Evolutionary conservation across 1,140 invertebrate species (phyloP).

Genomic region (Drosophila sturtevanti): DNA sequence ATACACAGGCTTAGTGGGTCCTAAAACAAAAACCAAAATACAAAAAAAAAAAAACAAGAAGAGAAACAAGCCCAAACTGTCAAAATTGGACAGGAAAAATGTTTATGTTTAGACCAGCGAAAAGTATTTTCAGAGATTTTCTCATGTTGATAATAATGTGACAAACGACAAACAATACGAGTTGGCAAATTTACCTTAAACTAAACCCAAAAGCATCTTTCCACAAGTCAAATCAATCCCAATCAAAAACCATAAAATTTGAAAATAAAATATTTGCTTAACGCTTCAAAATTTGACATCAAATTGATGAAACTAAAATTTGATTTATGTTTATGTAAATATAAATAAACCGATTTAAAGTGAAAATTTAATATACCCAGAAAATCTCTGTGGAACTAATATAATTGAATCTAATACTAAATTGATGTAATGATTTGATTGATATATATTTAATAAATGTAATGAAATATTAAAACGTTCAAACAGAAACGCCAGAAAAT

Average conservation of each 20-base stretch:
- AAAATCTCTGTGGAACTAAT: neutral
- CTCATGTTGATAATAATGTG: conserved; percentile 36
- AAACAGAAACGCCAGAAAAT: too few species aligned
- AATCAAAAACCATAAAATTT: neutral
- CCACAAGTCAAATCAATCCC: neutral
- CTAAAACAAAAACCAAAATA: conserved; percentile 29
- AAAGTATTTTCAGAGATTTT: conserved; percentile 51
- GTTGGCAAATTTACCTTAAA: neutral
- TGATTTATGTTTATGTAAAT: neutral
- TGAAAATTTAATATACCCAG: neutral
- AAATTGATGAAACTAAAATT: neutral
- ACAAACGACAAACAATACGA: conserved; percentile 15
- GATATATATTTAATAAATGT: too few species aligned
- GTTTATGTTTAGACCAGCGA: conserved; percentile 11
- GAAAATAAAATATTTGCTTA: neutral
- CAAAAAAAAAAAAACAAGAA: conserved; percentile 24
- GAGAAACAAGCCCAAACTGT: conserved; percentile 27
- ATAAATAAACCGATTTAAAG: neutral
- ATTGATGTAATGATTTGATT: too few species aligned
- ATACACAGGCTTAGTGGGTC: conserved; percentile 44
- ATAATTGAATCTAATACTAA: neutral
- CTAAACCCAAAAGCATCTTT: neutral
- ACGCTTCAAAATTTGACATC: neutral
- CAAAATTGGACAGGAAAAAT: conserved; percentile 33
- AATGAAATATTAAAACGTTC: too few species aligned